phyloP scores from a whole-genome alignment of 2,888 invertebrate species.

The Machimus atricapillus region DNA sequence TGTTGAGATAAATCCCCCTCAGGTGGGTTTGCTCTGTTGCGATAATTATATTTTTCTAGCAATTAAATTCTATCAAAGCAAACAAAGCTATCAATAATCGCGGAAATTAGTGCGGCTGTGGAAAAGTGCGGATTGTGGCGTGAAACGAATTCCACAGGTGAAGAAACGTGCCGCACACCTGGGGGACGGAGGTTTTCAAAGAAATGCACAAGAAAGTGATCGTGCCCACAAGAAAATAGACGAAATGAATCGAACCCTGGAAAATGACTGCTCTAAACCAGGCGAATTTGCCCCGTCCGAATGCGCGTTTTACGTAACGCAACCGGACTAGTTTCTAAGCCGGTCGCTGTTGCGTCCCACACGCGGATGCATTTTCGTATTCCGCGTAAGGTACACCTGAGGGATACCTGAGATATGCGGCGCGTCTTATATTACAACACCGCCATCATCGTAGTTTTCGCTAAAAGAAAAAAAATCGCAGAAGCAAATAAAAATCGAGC shows the following conservation, averaged over 20 bases:
- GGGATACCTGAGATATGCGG: not conserved
- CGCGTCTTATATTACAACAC: not conserved
- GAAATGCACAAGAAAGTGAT: not conserved
- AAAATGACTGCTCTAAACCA: not conserved
- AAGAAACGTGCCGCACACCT: not conserved
- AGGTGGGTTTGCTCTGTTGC: not conserved
- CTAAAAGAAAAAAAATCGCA: not conserved
- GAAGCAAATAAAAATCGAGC: not conserved
- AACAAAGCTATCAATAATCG: not conserved
- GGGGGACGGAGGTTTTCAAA: not conserved
- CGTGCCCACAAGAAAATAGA: not conserved
- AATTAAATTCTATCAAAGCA: not conserved
- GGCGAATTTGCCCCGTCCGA: conserved; percentile 17
- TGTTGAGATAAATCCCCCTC: not conserved
- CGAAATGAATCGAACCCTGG: not conserved
- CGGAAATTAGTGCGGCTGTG: not conserved
- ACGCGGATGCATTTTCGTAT: conserved; percentile 28
- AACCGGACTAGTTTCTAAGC: not conserved
- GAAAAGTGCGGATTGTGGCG: not conserved
- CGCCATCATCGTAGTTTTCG: not conserved
- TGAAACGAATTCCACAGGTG: not conserved
- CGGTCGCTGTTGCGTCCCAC: not conserved
- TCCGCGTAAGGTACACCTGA: not conserved
- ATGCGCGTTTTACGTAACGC: conserved; percentile 14
- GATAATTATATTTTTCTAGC: not conserved